phyloP scores from a whole-genome alignment of 2,113 vertebrate genomes.

The Malurus elegans region DNA sequence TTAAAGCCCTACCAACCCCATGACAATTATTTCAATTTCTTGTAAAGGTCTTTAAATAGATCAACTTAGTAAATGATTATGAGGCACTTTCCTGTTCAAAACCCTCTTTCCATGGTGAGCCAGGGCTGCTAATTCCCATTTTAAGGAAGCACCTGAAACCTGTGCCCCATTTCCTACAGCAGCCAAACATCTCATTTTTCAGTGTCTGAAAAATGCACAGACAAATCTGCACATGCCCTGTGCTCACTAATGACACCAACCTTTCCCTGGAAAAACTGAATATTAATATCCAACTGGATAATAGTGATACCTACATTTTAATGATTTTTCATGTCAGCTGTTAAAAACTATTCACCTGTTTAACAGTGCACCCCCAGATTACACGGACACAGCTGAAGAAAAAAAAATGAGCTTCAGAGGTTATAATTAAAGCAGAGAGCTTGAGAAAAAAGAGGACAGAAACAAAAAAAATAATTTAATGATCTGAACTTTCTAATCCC shows the following conservation, averaged over 20 bases:
- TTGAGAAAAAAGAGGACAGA: neutral
- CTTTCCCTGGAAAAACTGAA: neutral
- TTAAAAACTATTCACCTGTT: neutral
- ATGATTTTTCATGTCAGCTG: neutral
- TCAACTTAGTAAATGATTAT: neutral
- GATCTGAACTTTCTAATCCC: neutral
- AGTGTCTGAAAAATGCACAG: neutral
- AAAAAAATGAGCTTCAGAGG: neutral
- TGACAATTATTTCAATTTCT: constrained; percentile 46
- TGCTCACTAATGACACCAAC: neutral
- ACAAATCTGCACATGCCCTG: neutral
- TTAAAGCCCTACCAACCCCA: neutral
- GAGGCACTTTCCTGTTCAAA: neutral
- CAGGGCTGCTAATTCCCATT: neutral
- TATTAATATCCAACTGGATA: neutral
- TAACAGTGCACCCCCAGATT: neutral
- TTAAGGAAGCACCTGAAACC: neutral
- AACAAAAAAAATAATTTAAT: accelerated
- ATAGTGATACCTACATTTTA: neutral
- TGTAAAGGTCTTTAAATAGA: neutral
- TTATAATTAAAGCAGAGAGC: neutral
- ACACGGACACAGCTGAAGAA: neutral
- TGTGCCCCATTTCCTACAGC: neutral
- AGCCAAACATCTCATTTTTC: neutral
- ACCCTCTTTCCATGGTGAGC: neutral